Percentiles rank a stretch among this genome's conserved stretches.
These are phyloP conservation scores for Cotesia congregata DNA, from an alignment of 2,888 invertebrate species.

Conservation along the genomic window DNA sequence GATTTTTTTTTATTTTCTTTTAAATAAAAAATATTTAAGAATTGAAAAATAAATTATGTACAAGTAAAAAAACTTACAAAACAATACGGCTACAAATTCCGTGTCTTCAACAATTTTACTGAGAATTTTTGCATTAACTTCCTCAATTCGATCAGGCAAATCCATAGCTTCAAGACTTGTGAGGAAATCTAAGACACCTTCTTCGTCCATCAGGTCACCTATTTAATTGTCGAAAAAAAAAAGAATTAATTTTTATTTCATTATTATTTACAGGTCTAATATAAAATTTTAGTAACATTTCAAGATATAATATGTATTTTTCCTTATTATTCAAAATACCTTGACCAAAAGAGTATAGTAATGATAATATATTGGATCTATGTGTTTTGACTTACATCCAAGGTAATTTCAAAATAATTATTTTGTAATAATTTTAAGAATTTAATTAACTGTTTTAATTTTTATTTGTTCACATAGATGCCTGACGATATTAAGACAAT, in stretches of 20 bases:
- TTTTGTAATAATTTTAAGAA: too few species aligned
- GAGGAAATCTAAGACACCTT: conserved; percentile 91
- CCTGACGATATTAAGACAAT: too few species aligned
- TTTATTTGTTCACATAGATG: too few species aligned
- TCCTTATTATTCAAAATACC: too few species aligned
- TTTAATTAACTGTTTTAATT: too few species aligned
- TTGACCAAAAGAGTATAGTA: too few species aligned
- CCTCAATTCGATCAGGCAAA: conserved; percentile 94
- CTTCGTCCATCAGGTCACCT: conserved; percentile 96
- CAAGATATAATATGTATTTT: too few species aligned
- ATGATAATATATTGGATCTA: too few species aligned
- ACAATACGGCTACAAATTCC: conserved; percentile 91
- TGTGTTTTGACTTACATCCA: too few species aligned
- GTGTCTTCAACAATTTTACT: conserved; percentile 92
- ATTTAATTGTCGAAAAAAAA: conserved; percentile 52
- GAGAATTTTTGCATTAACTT: conserved; percentile 92
- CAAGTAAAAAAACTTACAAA: conserved; percentile 82
- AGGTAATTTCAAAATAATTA: too few species aligned
- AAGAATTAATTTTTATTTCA: not conserved
- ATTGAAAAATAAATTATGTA: conserved; percentile 6
- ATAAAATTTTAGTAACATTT: too few species aligned
- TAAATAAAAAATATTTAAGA: not conserved
- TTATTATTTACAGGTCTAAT: too few species aligned
- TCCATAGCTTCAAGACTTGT: conserved; percentile 96
- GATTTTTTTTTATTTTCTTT: not conserved